Conservation (phyloP, 2,888 invertebrate species). For the Rhingia campestris region DNA sequence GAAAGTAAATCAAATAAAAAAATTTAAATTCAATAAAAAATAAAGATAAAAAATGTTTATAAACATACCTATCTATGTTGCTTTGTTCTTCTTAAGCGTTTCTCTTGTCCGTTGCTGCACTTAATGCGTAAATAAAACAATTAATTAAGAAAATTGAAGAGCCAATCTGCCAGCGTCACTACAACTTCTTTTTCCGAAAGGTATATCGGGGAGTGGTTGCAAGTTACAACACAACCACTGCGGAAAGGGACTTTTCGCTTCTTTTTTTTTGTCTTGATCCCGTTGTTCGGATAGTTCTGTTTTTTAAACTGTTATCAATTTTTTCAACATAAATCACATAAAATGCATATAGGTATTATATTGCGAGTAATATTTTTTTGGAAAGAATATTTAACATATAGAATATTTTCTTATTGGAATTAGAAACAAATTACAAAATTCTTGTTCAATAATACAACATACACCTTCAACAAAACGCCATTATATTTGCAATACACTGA, state of each 20-base stretch:
- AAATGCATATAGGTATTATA: conserved; percentile 9
- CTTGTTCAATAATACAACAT: conserved; percentile 27
- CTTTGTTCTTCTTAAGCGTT: conserved; percentile 9
- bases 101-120: conserved; percentile 16
- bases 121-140: conserved; percentile 34
- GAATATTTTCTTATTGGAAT: conserved; percentile 28
- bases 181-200: conserved; percentile 27
- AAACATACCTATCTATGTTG: conserved; percentile 45
- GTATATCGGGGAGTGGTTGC: conserved; percentile 43
- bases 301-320: background rate
- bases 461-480: conserved; percentile 48
- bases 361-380: conserved; percentile 14
- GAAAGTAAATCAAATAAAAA: conserved; percentile 44
- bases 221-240: conserved; percentile 49
- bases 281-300: background rate
- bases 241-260: conserved; percentile 10
- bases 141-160: conserved; percentile 19
- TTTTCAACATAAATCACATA: conserved; percentile 29
- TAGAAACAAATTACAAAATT: conserved; percentile 11
- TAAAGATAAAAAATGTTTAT: background rate
- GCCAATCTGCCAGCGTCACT: conserved; percentile 58
- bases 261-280: background rate
- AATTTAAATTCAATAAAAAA: background rate
- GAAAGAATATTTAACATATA: conserved; percentile 16
- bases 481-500: conserved; percentile 50